Conservation (phyloP, 2,888 invertebrate genomes). For the Troides aeacus region DNA sequence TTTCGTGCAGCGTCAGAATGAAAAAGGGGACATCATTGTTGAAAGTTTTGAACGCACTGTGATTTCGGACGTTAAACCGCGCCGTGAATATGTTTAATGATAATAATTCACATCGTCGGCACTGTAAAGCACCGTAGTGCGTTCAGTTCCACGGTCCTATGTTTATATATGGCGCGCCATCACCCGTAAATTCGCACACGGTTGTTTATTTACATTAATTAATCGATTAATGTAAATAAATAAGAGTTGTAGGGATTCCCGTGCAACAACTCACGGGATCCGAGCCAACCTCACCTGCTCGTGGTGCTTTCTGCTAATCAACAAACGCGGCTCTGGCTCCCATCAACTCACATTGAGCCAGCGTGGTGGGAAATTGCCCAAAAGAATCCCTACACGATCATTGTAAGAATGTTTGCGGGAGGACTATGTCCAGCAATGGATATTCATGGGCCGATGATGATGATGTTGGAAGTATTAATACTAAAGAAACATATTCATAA, state of each 20-base stretch:
- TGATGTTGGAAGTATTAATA: background rate
- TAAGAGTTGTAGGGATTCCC: no score
- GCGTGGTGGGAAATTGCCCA: no score
- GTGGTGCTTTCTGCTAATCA: no score
- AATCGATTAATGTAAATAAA: no score
- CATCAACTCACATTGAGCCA: no score
- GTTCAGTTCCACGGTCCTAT: slow-evolving; percentile 5
- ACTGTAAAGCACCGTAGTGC: slow-evolving; percentile 12
- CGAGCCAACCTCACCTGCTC: no score
- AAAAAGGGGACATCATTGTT: slow-evolving; percentile 78
- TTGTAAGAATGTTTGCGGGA: no score
- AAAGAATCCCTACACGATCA: no score
- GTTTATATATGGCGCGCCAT: background rate
- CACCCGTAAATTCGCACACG: background rate
- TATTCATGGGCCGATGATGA: no score
- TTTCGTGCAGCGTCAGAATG: slow-evolving; percentile 76
- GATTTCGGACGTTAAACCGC: slow-evolving; percentile 52
- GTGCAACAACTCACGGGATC: no score
- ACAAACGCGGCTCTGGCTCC: no score
- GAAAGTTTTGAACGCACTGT: slow-evolving; percentile 68
- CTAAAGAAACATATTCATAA: background rate
- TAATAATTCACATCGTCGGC: slow-evolving; percentile 30
- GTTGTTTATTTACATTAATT: background rate
- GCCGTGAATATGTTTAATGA: slow-evolving; percentile 52
- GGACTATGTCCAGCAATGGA: no score